These are phyloP conservation scores for Drosophila nr. perissopoda DNA, from an alignment of 2,888 invertebrate genomes.

Conservation along the genomic window DNA sequence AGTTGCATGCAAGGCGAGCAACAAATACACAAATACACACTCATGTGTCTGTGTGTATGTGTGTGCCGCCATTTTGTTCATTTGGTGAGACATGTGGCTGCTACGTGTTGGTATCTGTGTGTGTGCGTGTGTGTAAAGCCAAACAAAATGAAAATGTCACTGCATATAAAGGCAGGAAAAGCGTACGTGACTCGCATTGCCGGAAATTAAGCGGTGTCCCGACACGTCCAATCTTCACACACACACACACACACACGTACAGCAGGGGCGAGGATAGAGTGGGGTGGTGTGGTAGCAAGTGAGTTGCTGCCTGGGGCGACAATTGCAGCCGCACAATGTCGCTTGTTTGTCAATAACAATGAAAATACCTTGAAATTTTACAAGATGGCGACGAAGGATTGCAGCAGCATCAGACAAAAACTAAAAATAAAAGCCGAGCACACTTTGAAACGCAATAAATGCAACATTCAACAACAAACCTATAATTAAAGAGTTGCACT, in stretches of 20 bases:
- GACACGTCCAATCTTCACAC: slow-evolving; percentile 60
- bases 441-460: slow-evolving; percentile 18
- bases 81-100: slow-evolving; percentile 47
- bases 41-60: slow-evolving; percentile 4
- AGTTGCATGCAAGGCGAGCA: slow-evolving; percentile 43
- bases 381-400: slow-evolving; percentile 11
- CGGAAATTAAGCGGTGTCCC: slow-evolving; percentile 74
- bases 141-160: slow-evolving; percentile 73
- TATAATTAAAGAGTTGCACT: slow-evolving; percentile 22
- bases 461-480: slow-evolving; percentile 1
- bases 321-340: slow-evolving; percentile 71
- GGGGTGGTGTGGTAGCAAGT: not conserved
- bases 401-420: not conserved
- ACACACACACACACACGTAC: slow-evolving; percentile 1
- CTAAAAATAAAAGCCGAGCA: slow-evolving; percentile 17
- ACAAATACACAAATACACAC: slow-evolving; percentile 9
- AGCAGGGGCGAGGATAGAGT: not conserved
- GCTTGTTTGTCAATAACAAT: slow-evolving; percentile 73
- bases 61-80: slow-evolving; percentile 44
- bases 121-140: slow-evolving; percentile 37
- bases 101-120: slow-evolving; percentile 31
- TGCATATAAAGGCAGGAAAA: slow-evolving; percentile 72
- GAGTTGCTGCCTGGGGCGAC: slow-evolving; percentile 35
- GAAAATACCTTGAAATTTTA: slow-evolving; percentile 31
- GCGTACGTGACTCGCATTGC: slow-evolving; percentile 74